These are phyloP conservation scores for Hippocampus guttulatus DNA, from an alignment of 2,113 vertebrate species.

Conservation along the genomic window DNA sequence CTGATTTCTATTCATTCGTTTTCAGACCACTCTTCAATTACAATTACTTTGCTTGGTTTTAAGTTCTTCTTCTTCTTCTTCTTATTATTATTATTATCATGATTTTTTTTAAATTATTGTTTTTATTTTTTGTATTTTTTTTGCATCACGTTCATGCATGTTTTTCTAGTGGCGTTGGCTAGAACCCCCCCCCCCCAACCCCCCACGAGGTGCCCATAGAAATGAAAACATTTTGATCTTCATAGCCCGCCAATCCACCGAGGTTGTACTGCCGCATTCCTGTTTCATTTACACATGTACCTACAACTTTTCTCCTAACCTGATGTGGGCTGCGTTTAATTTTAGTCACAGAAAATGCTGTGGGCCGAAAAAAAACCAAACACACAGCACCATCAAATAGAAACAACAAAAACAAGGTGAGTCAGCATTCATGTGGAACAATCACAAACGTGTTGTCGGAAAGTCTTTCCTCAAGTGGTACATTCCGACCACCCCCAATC, in stretches of 20 bases:
- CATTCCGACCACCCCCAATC: constrained; percentile 18
- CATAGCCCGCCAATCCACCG: no score
- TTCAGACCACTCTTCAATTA: not conserved
- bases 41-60: no score
- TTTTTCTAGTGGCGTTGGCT: no score
- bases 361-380: not conserved
- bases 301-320: not conserved
- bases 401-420: constrained; percentile 1
- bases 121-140: no score
- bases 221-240: no score
- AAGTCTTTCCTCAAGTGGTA: constrained; percentile 24
- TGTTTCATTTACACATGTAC: not conserved
- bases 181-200: no score
- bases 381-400: not conserved
- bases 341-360: not conserved
- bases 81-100: no score
- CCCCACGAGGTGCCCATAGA: no score
- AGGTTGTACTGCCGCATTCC: no score
- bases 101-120: no score
- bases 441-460: constrained; percentile 19
- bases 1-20: not conserved
- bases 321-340: not conserved
- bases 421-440: constrained; percentile 7
- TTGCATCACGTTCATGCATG: no score
- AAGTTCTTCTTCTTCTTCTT: no score